These are phyloP conservation scores for Pipistrellus kuhlii DNA, from an alignment of 2,797 vertebrate genomes.

Conservation along the genomic window DNA sequence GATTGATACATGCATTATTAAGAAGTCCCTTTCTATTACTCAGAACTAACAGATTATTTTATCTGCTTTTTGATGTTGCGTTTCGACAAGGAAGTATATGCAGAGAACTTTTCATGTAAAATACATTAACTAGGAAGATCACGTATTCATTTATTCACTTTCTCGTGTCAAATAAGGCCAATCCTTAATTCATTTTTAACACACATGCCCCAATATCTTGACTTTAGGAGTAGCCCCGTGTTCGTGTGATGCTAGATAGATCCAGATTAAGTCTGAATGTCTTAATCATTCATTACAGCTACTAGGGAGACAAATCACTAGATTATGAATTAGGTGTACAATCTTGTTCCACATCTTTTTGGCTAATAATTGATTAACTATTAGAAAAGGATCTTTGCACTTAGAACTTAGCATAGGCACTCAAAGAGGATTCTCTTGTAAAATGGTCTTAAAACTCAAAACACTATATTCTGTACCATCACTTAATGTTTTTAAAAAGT, in stretches of 20 bases:
- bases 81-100: conserved; percentile 21
- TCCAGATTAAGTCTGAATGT: conserved; percentile 14
- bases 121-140: neutral
- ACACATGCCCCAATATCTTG: neutral
- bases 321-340: neutral
- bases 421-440: neutral
- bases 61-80: conserved; percentile 5
- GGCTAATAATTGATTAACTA: conserved; percentile 13
- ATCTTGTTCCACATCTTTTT: conserved; percentile 31
- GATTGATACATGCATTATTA: neutral
- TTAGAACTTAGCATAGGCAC: conserved; percentile 24
- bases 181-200: conserved; percentile 38
- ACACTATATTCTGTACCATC: neutral
- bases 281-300: conserved; percentile 43
- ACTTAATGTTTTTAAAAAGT: neutral
- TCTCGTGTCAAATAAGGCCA: neutral
- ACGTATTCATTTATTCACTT: neutral
- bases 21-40: neutral
- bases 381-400: neutral
- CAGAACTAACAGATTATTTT: neutral
- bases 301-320: neutral
- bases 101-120: neutral
- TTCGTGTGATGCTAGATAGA: conserved; percentile 1
- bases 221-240: neutral
- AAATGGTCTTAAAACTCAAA: conserved; percentile 35